These are phyloP conservation scores for Clitarchus hookeri DNA, from an alignment of 2,888 invertebrate genomes.

Conservation along the genomic window DNA sequence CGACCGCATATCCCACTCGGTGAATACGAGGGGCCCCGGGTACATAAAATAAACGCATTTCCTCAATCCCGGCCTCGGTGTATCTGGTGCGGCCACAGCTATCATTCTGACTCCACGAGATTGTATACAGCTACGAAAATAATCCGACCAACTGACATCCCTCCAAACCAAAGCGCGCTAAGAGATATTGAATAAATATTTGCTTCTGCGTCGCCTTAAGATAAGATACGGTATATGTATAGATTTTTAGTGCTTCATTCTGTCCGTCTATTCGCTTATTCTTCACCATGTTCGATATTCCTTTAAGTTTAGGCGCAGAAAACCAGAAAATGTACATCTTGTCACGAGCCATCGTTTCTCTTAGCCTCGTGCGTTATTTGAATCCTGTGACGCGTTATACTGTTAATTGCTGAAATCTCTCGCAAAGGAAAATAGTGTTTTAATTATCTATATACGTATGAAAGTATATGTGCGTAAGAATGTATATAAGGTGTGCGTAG, in stretches of 20 bases:
- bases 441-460: no score
- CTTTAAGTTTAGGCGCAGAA: no score
- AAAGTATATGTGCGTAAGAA: no score
- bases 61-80: neutral
- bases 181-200: neutral
- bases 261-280: neutral
- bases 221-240: neutral
- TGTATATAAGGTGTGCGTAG: no score
- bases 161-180: neutral
- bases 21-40: neutral
- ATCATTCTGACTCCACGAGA: neutral
- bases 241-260: neutral
- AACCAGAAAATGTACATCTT: no score
- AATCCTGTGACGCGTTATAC: no score
- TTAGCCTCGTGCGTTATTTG: no score
- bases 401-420: no score
- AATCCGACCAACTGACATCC: neutral
- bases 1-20: neutral
- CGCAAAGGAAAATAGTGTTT: no score
- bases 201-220: neutral
- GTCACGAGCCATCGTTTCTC: no score
- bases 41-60: neutral
- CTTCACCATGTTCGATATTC: no score
- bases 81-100: neutral
- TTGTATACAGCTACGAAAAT: neutral